Base-by-base conservation (phyloP, 1,140 invertebrate genomes). In the Formica selysi region DNA sequence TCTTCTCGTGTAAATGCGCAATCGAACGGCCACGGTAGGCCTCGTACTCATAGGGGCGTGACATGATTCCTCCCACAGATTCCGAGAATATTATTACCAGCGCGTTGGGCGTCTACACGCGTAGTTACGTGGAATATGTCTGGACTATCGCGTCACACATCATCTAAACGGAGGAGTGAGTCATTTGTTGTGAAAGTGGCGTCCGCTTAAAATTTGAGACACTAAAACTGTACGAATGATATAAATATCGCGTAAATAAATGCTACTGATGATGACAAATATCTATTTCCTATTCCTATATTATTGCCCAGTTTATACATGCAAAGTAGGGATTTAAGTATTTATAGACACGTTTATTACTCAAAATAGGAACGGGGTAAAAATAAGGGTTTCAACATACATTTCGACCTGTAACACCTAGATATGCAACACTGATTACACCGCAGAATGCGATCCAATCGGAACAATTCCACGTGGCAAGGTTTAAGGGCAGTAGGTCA, bases 401-500 rank as follows among this genome's bases (percentile, higher is more conserved):
- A 41, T 80, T 13, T 80, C 8, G 62, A 41, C 64, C 7, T 22
- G 44, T 19, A 32, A 61, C 68, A 41, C 5, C 19, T 11, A 83
- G 79, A 83, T 83, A 83, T 41, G 26, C 79, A 41, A 13, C 54
- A 13, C 13, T 61, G 79, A 83, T 83, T 83, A 62, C 51, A 32
- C 79, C 67, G 68, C 54, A 61, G 79, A 81, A 73, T 73, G 79
- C 79, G 68, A 73, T 48, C 79, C 54, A 54, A 61, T 81, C 54
- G 83, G 87, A 85, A 71, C 51, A 61, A 71, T 78, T 87, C 86
- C 89, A 78, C 87, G 64, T 68, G 74, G 76, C 67, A 59, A 73
- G 65, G 65, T 71, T 78, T 89, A 89, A 89, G 88, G 88, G 88
- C 88, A 89, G 88, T 89, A 89, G 88, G 88, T 89, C 88, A 89